Evolutionary conservation across 2,113 vertebrate species (phyloP), one percentile per base, ranked within the genome.

Genomic region (Romanogobio albipinnatus): DNA sequence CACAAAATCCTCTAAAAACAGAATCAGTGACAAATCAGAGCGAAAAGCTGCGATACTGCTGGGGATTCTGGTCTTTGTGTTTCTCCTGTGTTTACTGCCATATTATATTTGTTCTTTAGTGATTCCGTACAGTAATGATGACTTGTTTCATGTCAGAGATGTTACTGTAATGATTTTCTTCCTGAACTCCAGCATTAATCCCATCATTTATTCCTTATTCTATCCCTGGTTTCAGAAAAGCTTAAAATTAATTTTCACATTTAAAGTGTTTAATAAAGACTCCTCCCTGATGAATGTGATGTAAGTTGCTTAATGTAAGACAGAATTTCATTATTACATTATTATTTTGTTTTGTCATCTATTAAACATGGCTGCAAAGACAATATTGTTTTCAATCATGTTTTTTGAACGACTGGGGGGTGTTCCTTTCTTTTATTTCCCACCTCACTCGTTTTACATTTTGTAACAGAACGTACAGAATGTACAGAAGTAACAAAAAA

Each of bases 211-310:
- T 82, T 87, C 81, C 13, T 58, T 89, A 29, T 90, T 88, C 76
- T 89, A 90, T n/a, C 87, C 89, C 1, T 90, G 88, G 88, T 90
- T 90, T 85, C 77, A 84, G 24, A 89, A 78, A 80, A 73, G 84
- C 14, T 64, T 88, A 17, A 89, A 89, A 78, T n/a, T 85, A 9
- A 88, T 89, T 90, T 70, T 96, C 8, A 87, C 86, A 64, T 47
- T 77, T 29, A 51, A 71, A 58, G 62, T 87, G 62, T 86, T 85
- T 19, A 33, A 33, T 9, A 71, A 7, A 66, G 82, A 84, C 36
- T 89, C 88, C 29, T 82, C 81, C 0, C 53, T 86, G 19, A 58
- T 85, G 9, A 85, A 83, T 78, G 80, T 89, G 29, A 0, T 53
- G 13, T 76, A 53, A 17, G 24, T 13, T 19, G 19, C 10, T n/a